Conservation (phyloP, 2,113 vertebrate species). For the Poecile atricapillus region DNA sequence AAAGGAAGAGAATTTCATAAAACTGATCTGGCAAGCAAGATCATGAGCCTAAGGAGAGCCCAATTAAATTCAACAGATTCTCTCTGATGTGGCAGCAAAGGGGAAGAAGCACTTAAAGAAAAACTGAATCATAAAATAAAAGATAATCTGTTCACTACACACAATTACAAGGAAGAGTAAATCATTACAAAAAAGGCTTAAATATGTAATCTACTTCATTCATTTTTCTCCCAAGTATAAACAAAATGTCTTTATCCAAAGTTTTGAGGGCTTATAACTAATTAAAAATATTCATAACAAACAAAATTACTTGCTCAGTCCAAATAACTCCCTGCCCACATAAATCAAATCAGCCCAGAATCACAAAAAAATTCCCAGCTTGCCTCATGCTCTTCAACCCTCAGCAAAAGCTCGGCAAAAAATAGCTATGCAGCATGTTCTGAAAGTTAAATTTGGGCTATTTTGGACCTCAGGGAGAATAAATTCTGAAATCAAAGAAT, state of each 20-base stretch:
- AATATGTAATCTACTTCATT: conserved; percentile 26
- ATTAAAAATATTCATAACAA: conserved; percentile 54
- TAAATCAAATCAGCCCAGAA: conserved; percentile 59
- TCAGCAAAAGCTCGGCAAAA: conserved; percentile 59
- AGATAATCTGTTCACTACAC: conserved; percentile 44
- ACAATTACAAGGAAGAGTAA: conserved; percentile 47
- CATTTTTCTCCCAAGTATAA: conserved; percentile 30
- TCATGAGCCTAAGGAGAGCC: conserved; percentile 29
- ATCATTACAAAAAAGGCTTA: conserved; percentile 29
- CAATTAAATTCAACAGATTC: conserved; percentile 55
- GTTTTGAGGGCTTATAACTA: conserved; percentile 25
- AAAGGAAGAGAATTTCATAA: conserved; percentile 34
- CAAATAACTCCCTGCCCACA: conserved; percentile 55
- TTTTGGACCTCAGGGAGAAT: conserved; percentile 62
- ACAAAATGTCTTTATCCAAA: conserved; percentile 31
- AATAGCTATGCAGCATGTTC: conserved; percentile 48
- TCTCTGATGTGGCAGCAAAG: conserved; percentile 49
- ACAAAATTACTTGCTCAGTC: conserved; percentile 47
- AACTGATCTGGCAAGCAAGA: conserved; percentile 28
- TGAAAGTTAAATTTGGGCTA: conserved; percentile 61
- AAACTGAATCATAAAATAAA: conserved; percentile 54
- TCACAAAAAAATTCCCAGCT: conserved; percentile 39
- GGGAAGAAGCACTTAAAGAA: conserved; percentile 37
- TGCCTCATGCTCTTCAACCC: conserved; percentile 44
- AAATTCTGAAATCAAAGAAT: conserved; percentile 64